A percentile compares a stretch with the other conserved stretches of the same genome.
These are phyloP conservation scores for Hipparchia sbordonii DNA, from an alignment of 2,888 invertebrate genomes.

Conservation along the genomic window DNA sequence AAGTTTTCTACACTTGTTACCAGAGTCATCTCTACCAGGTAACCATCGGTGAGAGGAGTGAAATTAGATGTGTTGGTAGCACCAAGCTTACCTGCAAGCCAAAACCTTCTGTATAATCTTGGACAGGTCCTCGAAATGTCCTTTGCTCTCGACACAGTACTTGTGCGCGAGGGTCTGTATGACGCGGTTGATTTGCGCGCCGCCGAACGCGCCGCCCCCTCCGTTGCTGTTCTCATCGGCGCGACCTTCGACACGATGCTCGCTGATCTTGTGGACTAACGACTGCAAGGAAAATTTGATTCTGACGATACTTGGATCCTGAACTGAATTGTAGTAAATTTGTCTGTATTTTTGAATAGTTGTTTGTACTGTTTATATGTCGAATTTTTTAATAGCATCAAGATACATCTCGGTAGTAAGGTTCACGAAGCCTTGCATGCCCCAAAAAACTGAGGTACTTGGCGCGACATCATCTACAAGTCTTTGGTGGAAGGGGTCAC, in stretches of 20 bases:
- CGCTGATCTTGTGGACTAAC: slow-evolving; percentile 92
- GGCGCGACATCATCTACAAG: too few species aligned
- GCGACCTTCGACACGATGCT: slow-evolving; percentile 90
- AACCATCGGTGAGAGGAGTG: too few species aligned
- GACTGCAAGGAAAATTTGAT: slow-evolving; percentile 67
- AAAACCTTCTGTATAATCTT: slow-evolving; percentile 95
- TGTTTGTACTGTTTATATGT: too few species aligned
- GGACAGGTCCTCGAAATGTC: slow-evolving; percentile 96
- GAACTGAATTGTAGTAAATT: background rate
- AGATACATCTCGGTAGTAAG: too few species aligned
- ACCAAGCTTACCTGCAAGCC: slow-evolving; percentile 90
- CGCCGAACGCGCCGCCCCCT: slow-evolving; percentile 79
- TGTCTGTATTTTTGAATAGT: too few species aligned
- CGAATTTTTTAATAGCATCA: too few species aligned
- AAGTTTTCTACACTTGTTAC: background rate
- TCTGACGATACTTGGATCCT: background rate
- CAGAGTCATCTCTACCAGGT: too few species aligned
- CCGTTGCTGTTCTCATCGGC: slow-evolving; percentile 77
- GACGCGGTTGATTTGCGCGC: slow-evolving; percentile 92
- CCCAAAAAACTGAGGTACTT: too few species aligned
- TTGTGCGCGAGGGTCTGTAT: slow-evolving; percentile 97
- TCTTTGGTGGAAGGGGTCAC: too few species aligned
- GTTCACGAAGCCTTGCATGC: too few species aligned
- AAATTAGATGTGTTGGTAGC: too few species aligned
- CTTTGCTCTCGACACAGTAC: slow-evolving; percentile 97